Base-by-base conservation (phyloP, 92 coral and sea anemone species). In the Porites lobata region DNA sequence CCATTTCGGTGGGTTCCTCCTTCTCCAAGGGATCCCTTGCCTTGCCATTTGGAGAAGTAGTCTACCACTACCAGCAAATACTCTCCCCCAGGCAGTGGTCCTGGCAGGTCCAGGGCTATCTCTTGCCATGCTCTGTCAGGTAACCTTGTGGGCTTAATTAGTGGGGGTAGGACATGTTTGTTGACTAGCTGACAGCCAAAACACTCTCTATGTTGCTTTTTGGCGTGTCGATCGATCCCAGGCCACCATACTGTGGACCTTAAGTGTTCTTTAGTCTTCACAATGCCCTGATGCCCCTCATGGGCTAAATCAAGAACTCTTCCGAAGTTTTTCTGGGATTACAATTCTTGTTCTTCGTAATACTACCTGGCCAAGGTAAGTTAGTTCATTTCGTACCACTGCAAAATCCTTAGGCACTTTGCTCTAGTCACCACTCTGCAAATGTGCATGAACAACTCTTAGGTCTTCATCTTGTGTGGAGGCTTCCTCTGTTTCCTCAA, bases 181-280 rank as follows among this genome's bases (percentile, higher is more conserved):
- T 79, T 64, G 32, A 84, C 86, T 61, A 83, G 43, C 66, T 85
- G 86, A 63, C 93, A 85, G 6, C 90, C 86, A 84, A 77, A 72
- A 50, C 89, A 84, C 58, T 66, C 65, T 57, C 85, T 83, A 20
- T 87, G 2, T 69, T 61, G 72, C 24, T 70, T 72, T 76, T 88
- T 90, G 0, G 85, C 92, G 1, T 83, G 61, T 21, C 74, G 65
- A 56, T 80, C 87, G 11, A 85, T 85, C 12, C 92, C 72, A 22
- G 94, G 90, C 92, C 89, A 87, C 94, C 92, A 88, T 1, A 83
- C 92, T 51, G 88, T 84, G 10, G 50, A 57, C 43, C 92, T 20
- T 21, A 88, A 26, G 1, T 79, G 63, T 22, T 84, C 92, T 26
- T 92, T 92, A n/a, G 82, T 88, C 73, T 83, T 83, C 8, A 91